Evolutionary conservation across 2,797 vertebrate species (phyloP).

Genomic region (Platyrinchus mystaceus): DNA sequence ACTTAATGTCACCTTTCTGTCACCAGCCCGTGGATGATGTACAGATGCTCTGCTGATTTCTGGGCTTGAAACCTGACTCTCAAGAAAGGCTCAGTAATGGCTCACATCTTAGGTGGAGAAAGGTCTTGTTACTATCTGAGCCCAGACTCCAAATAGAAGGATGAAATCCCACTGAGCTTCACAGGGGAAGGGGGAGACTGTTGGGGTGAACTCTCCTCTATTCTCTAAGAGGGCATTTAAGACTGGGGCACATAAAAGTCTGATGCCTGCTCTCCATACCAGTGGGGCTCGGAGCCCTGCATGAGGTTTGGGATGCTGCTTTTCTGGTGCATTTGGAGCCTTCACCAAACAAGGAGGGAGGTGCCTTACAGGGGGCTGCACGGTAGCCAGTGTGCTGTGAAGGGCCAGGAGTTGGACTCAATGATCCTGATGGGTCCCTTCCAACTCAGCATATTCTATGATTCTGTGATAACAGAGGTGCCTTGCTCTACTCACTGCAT

Average conservation of each 20-base stretch:
- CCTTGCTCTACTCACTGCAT: fast-evolving
- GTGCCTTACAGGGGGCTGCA: neutral
- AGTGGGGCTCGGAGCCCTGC: neutral
- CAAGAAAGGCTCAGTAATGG: neutral
- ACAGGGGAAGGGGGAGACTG: neutral
- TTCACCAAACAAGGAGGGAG: neutral
- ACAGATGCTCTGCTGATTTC: neutral
- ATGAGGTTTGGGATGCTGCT: neutral
- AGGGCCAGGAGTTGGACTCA: neutral
- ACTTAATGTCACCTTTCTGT: neutral
- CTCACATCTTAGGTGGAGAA: neutral
- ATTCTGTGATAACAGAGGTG: neutral
- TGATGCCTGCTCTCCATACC: neutral
- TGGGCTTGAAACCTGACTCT: neutral
- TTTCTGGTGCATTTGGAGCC: neutral
- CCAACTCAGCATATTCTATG: neutral
- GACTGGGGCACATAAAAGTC: neutral
- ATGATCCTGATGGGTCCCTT: neutral
- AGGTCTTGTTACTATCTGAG: neutral
- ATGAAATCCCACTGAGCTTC: neutral
- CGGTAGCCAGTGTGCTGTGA: fast-evolving
- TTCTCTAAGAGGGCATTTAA: neutral
- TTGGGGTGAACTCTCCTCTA: fast-evolving
- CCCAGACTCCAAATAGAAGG: neutral
- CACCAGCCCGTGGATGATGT: neutral